Evolutionary conservation across 2,888 invertebrate species (phyloP).

Genomic region (Baronia brevicornis): DNA sequence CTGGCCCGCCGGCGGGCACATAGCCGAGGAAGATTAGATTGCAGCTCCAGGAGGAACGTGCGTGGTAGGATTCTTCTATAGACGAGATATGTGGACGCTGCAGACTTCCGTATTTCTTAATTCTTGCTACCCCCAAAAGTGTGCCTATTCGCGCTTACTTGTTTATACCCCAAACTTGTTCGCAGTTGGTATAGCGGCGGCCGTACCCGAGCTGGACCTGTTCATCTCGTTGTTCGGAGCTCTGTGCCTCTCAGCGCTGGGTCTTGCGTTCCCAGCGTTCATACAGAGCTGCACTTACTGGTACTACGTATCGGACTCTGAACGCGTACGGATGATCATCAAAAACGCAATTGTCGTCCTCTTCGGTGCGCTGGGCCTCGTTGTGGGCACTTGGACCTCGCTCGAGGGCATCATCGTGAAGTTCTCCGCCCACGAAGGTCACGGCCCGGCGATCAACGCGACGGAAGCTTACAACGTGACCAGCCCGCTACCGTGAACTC

Average conservation of each 20-base stretch:
- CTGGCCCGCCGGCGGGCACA: too few species aligned
- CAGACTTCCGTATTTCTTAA: too few species aligned
- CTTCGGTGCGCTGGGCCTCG: slow-evolving; percentile 79
- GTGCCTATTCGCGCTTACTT: background rate
- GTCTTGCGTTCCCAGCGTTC: slow-evolving; percentile 92
- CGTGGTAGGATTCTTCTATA: too few species aligned
- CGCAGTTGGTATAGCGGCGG: slow-evolving; percentile 88
- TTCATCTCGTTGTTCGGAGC: slow-evolving; percentile 92
- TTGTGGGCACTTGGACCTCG: slow-evolving; percentile 83
- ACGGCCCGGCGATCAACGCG: slow-evolving; percentile 18
- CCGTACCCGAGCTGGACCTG: slow-evolving; percentile 88
- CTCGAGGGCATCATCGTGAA: slow-evolving; percentile 77
- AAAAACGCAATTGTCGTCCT: slow-evolving; percentile 79
- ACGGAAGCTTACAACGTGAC: slow-evolving; percentile 24
- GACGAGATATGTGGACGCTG: too few species aligned
- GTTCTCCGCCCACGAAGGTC: slow-evolving; percentile 47
- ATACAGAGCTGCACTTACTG: slow-evolving; percentile 90
- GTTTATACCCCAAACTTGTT: slow-evolving; percentile 1
- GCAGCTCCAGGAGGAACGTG: too few species aligned
- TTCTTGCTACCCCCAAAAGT: background rate
- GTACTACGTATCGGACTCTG: slow-evolving; percentile 76
- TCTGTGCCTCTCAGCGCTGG: slow-evolving; percentile 89
- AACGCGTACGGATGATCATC: slow-evolving; percentile 72
- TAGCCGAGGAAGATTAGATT: too few species aligned
- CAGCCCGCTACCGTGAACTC: slow-evolving; percentile 19